Evolutionary conservation across 2,113 vertebrate species (phyloP), one percentile per base, ranked within the genome.

Genomic region (Clarias magur): DNA sequence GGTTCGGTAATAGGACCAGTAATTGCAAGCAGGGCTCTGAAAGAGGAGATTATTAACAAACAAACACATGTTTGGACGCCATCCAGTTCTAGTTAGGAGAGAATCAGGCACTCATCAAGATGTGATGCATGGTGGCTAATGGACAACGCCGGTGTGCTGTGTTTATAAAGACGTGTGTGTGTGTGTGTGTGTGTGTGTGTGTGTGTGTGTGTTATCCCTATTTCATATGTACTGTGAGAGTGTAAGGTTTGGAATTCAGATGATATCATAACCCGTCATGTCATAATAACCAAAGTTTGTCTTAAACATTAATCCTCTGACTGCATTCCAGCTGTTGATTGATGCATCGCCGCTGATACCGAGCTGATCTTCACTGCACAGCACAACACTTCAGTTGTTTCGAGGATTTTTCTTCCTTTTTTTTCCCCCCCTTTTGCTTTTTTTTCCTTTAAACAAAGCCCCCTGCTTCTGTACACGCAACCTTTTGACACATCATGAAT

Each of bases 21-120:
- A 93, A 93, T 93, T 93, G 91, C 89, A 89, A 92, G 87, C 91
- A 90, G 91, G 84, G 90, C 88, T 89, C 87, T 88, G 91, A 92
- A 91, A 91, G 90, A 92, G 86, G 88, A 92, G 88, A 81, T 90
- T 72, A 81, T 92, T 89, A 90, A 92, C 93, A 92, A 93, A 91
- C 88, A 93, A 92, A 91, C 90, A 91, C 83, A 89, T 90, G 86
- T 92, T 92, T 94, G 90, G 93, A 93, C 84, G 75, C 15, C 5
- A 34, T 90, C 93, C 92, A 93, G 87, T 73, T 53, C 85, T 88
- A 85, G 87, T 90, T 90, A 88, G 86, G 23, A 88, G 89, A 23
- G 86, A 83, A 91, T 91, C 90, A 88, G 81, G 92, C 88, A 89
- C 83, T 89, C 83, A 82, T 68, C 67, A 83, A 13, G 54, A 84